phyloP scores from a whole-genome alignment of 1,140 invertebrate species.

The Chlorops oryzae region DNA sequence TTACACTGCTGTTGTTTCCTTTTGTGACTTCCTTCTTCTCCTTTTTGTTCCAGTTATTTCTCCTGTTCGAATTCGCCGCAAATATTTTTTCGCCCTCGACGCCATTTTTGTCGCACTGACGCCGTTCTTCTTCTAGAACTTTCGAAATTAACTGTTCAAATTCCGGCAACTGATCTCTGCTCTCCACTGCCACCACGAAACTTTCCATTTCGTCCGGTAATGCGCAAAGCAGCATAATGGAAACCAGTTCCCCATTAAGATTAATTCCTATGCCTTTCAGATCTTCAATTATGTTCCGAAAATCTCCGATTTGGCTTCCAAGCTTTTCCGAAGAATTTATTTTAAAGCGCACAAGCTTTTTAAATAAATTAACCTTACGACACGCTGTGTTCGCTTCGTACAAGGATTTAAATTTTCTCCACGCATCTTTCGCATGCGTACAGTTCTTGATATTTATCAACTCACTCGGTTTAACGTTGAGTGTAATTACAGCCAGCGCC shows the following conservation, averaged over 20 bases:
- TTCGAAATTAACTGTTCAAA: slow-evolving; percentile 7
- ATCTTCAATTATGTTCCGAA: slow-evolving; percentile 3
- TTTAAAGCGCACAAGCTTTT: slow-evolving; percentile 11
- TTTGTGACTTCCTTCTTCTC: background rate
- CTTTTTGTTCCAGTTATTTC: background rate
- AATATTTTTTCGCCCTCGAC: background rate
- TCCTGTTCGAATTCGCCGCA: slow-evolving; percentile 1
- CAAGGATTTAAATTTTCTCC: background rate
- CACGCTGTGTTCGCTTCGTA: slow-evolving; percentile 10
- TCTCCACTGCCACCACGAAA: slow-evolving; percentile 13
- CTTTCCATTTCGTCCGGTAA: slow-evolving; percentile 14
- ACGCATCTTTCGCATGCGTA: slow-evolving; percentile 6
- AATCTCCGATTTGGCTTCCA: slow-evolving; percentile 9
- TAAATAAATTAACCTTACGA: slow-evolving; percentile 12
- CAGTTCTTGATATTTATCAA: slow-evolving; percentile 12
- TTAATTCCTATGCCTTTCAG: slow-evolving; percentile 10
- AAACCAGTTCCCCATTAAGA: slow-evolving; percentile 6
- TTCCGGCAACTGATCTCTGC: slow-evolving; percentile 10
- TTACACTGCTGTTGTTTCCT: background rate
- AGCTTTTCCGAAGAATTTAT: slow-evolving; percentile 6
- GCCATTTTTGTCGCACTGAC: slow-evolving; percentile 4
- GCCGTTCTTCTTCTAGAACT: slow-evolving; percentile 12
- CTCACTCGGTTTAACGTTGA: slow-evolving; percentile 9
- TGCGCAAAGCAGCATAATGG: slow-evolving; percentile 5
- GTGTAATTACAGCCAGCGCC: slow-evolving; percentile 9